phyloP scores from a whole-genome alignment of 2,888 invertebrate species.

The Siphlonurus alternatus region DNA sequence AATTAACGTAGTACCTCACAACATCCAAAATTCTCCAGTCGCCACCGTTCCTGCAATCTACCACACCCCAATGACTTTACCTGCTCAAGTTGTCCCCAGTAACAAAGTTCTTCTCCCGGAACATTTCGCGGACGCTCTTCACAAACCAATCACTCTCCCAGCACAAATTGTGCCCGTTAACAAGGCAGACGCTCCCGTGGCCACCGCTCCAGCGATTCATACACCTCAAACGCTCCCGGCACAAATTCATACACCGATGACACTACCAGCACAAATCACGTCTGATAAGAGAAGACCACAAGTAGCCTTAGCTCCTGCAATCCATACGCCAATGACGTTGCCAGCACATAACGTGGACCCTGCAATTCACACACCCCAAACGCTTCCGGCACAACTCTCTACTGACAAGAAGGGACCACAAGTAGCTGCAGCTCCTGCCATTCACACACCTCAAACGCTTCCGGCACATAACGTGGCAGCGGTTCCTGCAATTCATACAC shows the following conservation, averaged over 20 bases:
- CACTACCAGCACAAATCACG: background rate
- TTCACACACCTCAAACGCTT: background rate
- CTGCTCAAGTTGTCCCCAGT: background rate
- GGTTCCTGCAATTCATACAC: background rate
- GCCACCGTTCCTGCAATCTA: background rate
- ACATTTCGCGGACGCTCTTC: background rate
- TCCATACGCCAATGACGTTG: background rate
- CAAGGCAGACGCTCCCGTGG: no score
- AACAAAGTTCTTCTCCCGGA: background rate
- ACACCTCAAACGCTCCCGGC: background rate
- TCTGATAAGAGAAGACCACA: background rate
- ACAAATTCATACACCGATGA: background rate
- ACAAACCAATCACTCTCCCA: background rate
- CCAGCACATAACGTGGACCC: background rate
- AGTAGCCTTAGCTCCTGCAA: background rate
- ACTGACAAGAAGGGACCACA: background rate
- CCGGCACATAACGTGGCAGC: background rate
- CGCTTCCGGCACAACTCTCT: background rate
- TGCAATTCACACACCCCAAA: background rate
- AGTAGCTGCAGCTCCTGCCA: background rate
- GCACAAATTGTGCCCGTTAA: background rate
- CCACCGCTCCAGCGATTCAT: background rate
- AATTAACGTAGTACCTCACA: no score
- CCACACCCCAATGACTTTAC: background rate
- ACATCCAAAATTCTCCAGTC: no score